A percentile compares a stretch with the other conserved stretches of the same genome.
Evolutionary conservation across 2,888 invertebrate species (phyloP).

Genomic region (Melieria crassipennis): DNA sequence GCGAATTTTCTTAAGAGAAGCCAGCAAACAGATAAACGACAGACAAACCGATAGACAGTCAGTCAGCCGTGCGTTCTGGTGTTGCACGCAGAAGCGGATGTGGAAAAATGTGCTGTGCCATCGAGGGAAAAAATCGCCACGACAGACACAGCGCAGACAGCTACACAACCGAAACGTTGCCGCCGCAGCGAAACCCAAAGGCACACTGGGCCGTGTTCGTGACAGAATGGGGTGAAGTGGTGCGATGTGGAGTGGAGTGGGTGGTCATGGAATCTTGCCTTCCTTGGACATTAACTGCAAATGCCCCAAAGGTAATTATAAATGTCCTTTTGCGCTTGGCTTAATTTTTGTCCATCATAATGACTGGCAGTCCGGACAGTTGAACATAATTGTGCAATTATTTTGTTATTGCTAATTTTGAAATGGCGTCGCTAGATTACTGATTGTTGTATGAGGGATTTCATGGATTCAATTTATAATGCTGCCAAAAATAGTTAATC

Average conservation of each 20-base stretch:
- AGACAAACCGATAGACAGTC: slow-evolving; percentile 10
- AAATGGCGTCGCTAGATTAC: background rate
- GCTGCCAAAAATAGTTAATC: too few relatives aligned
- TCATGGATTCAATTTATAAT: too few relatives aligned
- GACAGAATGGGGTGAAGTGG: background rate
- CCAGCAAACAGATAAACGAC: background rate
- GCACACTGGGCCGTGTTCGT: background rate
- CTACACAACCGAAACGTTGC: background rate
- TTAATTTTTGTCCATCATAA: slow-evolving; percentile 53
- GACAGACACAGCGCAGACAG: background rate
- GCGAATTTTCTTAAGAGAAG: too few relatives aligned
- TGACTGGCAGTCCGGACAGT: slow-evolving; percentile 61
- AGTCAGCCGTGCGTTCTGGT: background rate
- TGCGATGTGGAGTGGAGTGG: slow-evolving; percentile 1
- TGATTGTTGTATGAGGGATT: too few relatives aligned
- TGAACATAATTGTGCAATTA: slow-evolving; percentile 64
- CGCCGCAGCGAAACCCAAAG: background rate
- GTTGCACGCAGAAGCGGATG: slow-evolving; percentile 11
- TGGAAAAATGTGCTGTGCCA: slow-evolving; percentile 18
- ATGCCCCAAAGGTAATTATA: slow-evolving; percentile 62
- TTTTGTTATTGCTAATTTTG: slow-evolving; percentile 53
- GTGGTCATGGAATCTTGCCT: slow-evolving; percentile 39
- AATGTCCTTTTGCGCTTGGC: slow-evolving; percentile 55
- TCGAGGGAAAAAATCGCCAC: slow-evolving; percentile 42
- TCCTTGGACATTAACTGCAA: slow-evolving; percentile 49